Evolutionary conservation across 2,113 vertebrate species (phyloP).

Genomic region (human): DNA sequence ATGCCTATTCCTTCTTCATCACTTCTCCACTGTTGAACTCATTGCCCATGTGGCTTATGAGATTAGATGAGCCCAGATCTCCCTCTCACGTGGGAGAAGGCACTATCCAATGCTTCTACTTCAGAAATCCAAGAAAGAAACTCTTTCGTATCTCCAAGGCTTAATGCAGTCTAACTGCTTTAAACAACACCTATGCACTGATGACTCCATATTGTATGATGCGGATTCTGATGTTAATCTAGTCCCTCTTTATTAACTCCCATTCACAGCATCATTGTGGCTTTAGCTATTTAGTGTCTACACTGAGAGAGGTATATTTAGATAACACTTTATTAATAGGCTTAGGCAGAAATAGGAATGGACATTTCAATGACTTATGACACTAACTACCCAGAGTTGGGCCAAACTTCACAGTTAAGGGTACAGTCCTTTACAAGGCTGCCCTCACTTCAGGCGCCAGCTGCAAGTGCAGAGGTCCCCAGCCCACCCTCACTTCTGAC

Average conservation of each 20-base stretch:
- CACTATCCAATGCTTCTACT: not conserved
- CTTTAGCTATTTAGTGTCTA: not conserved
- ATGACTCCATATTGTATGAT: too few relatives aligned
- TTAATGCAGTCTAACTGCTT: not conserved
- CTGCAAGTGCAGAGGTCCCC: not conserved
- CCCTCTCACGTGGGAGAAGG: not conserved
- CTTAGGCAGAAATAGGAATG: not conserved
- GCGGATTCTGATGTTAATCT: not conserved
- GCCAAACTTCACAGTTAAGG: not conserved
- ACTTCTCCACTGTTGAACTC: not conserved
- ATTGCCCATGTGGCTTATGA: not conserved
- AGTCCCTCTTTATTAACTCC: not conserved
- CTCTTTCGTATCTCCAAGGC: not conserved
- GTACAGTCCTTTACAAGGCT: not conserved
- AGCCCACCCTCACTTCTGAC: not conserved
- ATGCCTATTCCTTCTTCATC: not conserved
- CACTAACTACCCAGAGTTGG: not conserved
- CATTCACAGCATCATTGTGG: not conserved
- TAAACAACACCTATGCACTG: not conserved
- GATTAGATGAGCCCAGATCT: not conserved
- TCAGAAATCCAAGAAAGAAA: not conserved
- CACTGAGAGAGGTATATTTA: not conserved
- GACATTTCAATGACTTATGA: not conserved
- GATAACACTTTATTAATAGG: not conserved
- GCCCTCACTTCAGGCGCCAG: not conserved